These are phyloP conservation scores for Polymixis flavicincta DNA, from an alignment of 2,888 invertebrate genomes.

Conservation along the genomic window DNA sequence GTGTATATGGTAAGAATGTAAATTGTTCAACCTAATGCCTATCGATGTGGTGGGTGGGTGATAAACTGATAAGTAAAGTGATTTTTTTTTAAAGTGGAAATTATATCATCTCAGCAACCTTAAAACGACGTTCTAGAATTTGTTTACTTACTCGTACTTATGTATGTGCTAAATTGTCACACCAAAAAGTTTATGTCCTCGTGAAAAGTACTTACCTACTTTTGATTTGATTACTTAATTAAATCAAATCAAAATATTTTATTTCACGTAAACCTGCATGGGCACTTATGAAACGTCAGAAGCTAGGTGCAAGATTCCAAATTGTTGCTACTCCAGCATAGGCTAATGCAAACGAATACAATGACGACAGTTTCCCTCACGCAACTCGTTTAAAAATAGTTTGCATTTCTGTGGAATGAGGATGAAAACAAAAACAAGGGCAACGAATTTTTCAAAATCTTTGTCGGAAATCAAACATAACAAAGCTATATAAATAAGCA, in stretches of 20 bases:
- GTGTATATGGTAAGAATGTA: neutral
- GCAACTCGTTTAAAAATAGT: neutral
- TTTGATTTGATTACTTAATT: no score
- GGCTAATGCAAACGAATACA: neutral
- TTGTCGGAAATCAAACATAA: neutral
- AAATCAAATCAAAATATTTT: no score
- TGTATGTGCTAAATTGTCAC: neutral
- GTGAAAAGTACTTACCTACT: neutral
- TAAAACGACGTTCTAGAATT: neutral
- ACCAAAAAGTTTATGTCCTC: neutral
- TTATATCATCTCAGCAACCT: neutral
- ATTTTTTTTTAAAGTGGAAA: neutral
- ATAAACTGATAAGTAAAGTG: neutral
- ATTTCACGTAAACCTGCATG: no score
- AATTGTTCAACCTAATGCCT: neutral
- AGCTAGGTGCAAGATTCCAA: no score
- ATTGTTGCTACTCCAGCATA: no score
- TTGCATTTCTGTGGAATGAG: neutral
- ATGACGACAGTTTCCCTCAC: no score
- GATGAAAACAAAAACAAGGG: neutral
- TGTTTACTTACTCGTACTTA: neutral
- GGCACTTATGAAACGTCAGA: no score
- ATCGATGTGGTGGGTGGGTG: neutral
- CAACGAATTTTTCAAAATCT: neutral
- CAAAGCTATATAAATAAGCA: neutral